Evolutionary conservation across 2,888 invertebrate genomes (phyloP).

Genomic region (Eupithecia pulchellata): DNA sequence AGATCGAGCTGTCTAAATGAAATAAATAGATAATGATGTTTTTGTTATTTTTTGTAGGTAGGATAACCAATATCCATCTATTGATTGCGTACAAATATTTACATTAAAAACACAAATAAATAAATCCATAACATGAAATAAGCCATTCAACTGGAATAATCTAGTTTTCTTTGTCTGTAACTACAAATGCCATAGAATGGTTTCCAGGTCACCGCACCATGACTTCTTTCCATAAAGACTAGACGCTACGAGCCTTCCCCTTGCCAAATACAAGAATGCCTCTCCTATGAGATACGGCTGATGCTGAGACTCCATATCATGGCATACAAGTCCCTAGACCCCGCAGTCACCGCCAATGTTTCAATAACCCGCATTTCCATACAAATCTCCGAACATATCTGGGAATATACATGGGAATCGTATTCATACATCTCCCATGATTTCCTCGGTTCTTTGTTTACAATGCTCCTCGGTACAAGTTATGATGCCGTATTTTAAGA

Average conservation of each 20-base stretch:
- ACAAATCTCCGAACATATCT: conserved; percentile 27
- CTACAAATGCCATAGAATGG: not conserved
- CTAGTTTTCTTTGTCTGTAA: not conserved
- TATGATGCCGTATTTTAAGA: conserved; percentile 23
- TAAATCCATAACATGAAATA: not conserved
- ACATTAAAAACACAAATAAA: not conserved
- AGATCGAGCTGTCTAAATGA: not conserved
- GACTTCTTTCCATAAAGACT: conserved; percentile 16
- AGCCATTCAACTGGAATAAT: not conserved
- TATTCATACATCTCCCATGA: conserved; percentile 24
- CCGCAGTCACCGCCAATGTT: conserved; percentile 15
- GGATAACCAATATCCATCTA: not conserved
- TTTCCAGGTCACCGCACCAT: conserved; percentile 10
- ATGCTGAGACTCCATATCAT: not conserved
- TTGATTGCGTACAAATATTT: not conserved
- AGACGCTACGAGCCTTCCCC: conserved; percentile 14
- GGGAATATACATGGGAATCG: conserved; percentile 26
- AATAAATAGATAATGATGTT: not conserved
- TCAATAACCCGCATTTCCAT: conserved; percentile 33
- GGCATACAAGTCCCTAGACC: conserved; percentile 3
- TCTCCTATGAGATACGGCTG: conserved; percentile 17
- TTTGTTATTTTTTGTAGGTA: not conserved
- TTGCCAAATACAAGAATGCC: conserved; percentile 23
- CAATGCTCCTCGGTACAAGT: conserved; percentile 16
- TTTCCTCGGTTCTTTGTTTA: conserved; percentile 28